Conservation (phyloP, 1,140 invertebrate genomes). For the Eurosta solidaginis region DNA sequence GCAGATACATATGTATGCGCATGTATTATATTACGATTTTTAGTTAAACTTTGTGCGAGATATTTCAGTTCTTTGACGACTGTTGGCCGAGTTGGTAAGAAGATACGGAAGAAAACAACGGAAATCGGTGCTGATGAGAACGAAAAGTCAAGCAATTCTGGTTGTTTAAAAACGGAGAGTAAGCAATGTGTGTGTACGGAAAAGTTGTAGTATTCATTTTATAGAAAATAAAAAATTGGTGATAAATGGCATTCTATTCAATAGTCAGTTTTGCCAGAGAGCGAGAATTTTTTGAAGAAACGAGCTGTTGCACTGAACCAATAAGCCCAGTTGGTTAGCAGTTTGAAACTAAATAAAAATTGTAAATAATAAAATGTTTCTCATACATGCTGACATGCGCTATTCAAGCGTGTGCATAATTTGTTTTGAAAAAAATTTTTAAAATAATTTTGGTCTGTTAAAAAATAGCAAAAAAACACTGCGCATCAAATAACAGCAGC, state of each 20-base stretch:
- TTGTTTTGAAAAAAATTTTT: not conserved
- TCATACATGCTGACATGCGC: not conserved
- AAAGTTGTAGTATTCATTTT: not conserved
- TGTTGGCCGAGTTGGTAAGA: constrained; percentile 17
- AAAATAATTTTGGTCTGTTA: not conserved
- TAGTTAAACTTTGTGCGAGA: not conserved
- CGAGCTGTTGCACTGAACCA: no score
- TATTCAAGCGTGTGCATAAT: not conserved
- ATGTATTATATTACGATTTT: not conserved
- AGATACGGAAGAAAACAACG: constrained; percentile 2
- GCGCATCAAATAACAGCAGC: not conserved
- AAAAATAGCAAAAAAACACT: not conserved
- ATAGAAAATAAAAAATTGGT: not conserved
- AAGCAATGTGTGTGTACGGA: not conserved
- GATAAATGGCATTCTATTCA: not conserved
- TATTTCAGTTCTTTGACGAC: constrained; percentile 25
- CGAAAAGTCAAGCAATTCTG: not conserved
- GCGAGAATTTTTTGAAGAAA: no score
- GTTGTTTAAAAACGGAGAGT: not conserved
- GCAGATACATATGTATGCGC: not conserved
- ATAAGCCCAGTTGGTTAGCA: no score
- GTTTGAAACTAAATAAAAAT: no score
- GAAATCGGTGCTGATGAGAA: not conserved
- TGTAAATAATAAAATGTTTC: not conserved
- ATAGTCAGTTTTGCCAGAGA: no score